Evolutionary conservation across 2,113 vertebrate genomes (phyloP), one percentile per base, ranked within the genome.

Genomic region (Nipponia nippon): DNA sequence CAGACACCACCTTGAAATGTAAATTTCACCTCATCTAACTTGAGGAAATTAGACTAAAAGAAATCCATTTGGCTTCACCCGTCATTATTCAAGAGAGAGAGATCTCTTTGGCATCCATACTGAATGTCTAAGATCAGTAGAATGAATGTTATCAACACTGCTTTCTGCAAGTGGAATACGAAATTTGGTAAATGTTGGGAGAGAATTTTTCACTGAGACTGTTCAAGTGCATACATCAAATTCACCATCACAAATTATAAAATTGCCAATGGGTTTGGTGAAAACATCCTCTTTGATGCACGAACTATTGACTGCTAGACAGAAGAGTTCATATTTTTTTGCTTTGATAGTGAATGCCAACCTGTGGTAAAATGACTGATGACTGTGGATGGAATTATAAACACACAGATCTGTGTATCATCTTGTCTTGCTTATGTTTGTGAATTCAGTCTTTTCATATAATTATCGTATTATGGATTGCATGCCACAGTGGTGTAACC

Each of bases 261-360:
- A 44, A 40, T 2, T 61, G 16, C 9, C 23, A 65, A 0, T 16
- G 2, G 0, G 0, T 58, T 95, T 53, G 3, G 2, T 61, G 34
- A 82, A 86, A 93, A 72, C 13, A 13, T 46, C 27, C 16, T 32
- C 11, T 58, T 70, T 72, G 16, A 56, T 52, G 18, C 13, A 40
- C 7, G 27, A 38, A 29, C 36, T 65, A 16, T 23, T 40, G n/a
- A 52, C 13, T 53, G 13, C 12, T 65, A 52, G 34, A 66, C 3
- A 13, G 44, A 77, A 55, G 44, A 53, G 1, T 52, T 80, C 11
- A 59, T 7, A 21, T 46, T 38, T 66, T 80, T 90, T 83, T 90
- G 2, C 7, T 90, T 83, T 65, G 10, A 59, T 22, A 67, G 3
- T n/a, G 15, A 79, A 36, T 61, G 5, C 1, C 52, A 90, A 16